Base-by-base conservation (phyloP, 2,888 invertebrate genomes). In the Hipparchia sbordonii region DNA sequence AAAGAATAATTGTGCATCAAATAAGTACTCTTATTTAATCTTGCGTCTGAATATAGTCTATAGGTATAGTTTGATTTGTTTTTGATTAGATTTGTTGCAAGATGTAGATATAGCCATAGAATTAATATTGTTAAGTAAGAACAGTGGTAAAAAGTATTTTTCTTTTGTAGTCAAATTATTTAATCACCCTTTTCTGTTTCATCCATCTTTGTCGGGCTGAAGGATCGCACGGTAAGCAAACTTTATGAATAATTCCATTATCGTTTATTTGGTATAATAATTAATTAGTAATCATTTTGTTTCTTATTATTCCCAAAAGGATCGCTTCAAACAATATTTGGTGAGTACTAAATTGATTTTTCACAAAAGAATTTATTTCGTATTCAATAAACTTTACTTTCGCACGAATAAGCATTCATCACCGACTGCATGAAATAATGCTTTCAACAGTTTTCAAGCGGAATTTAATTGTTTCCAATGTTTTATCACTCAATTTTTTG, bases 181-280 rank as follows among this genome's bases (percentile, higher is more conserved):
- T 71, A 67, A 74, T 71, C 12, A 72, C 78, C 23, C 60, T 77
- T 70, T 78, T 77, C 59, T 79, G 77, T 81, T 81, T 76, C 81
- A 75, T 76, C 76, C 77, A 72, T 77, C 77, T 77, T 71, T 69
- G 78, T 72, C 72, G 77, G 73, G 60, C 51, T 76, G 51, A 76
- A 94, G 93, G 93, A 94, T 80, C 89, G 94, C 71, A 85, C 81
- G 88, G 93, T 93, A 86, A 90, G 92, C 87, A 46, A 67, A 70
- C 56, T 46, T 72, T 65, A 71, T 69, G 13, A 73, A 62, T 71
- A 72, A 75, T 74, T 72, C 75, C 39, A 72, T 63, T 62, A 72
- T 60, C 66, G 69, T 69, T 76, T 65, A 39, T 39, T 39, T 72
- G 71, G 46, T 23, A 69, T 12, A 69, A 68, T 12, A 39, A 39